Evolutionary conservation across 1,140 invertebrate species (phyloP).

Genomic region (Cydia strobilella): DNA sequence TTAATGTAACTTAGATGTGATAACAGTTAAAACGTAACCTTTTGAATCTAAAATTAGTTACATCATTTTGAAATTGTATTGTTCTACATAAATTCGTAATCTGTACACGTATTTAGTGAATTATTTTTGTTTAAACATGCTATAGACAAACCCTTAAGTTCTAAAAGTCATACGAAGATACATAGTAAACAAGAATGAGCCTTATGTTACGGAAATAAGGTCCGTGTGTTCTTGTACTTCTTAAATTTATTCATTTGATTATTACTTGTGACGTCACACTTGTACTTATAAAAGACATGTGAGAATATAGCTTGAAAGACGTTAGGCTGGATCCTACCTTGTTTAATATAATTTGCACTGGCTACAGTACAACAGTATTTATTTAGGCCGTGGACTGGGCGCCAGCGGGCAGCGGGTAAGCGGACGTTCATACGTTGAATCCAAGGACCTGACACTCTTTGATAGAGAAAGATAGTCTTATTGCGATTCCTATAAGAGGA

Average conservation of each 20-base stretch:
- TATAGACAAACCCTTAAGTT: not conserved
- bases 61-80: not conserved
- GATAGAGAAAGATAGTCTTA: too few relatives aligned
- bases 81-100: slow-evolving; percentile 2
- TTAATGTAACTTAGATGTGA: slow-evolving; percentile 2
- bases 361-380: not conserved
- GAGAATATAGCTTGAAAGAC: not conserved
- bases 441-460: too few relatives aligned
- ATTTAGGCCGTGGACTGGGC: too few relatives aligned
- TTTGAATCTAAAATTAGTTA: not conserved
- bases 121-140: slow-evolving; percentile 9
- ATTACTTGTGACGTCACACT: not conserved
- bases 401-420: too few relatives aligned
- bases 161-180: too few relatives aligned
- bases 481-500: too few relatives aligned
- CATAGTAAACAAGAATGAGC: not conserved
- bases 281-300: slow-evolving; percentile 12
- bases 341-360: not conserved
- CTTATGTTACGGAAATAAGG: not conserved
- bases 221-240: too few relatives aligned
- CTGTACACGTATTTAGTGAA: not conserved
- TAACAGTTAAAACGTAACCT: not conserved
- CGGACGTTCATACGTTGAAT: too few relatives aligned
- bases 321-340: slow-evolving; percentile 7
- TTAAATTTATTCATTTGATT: not conserved